Evolutionary conservation across 2,888 invertebrate genomes (phyloP).

Genomic region (Sarcophaga caerulescens): DNA sequence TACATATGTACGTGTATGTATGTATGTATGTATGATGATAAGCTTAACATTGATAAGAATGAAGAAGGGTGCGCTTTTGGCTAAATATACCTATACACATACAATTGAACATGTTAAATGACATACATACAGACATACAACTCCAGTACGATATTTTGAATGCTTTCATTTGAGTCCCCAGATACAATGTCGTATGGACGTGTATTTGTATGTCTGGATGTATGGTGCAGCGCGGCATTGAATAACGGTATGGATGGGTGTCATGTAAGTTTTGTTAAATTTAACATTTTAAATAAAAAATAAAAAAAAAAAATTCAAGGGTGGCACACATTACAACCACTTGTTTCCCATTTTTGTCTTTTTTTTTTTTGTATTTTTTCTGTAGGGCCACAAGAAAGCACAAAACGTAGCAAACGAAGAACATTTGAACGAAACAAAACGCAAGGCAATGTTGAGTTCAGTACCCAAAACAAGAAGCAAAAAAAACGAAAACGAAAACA

Average conservation of each 20-base stretch:
- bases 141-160: slow-evolving; percentile 17
- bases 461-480: not conserved
- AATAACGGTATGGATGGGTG: slow-evolving; percentile 21
- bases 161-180: slow-evolving; percentile 19
- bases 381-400: slow-evolving; percentile 19
- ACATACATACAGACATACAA: slow-evolving; percentile 4
- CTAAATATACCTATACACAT: not conserved
- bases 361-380: not conserved
- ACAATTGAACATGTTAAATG: not conserved
- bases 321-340: slow-evolving; percentile 51
- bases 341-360: not conserved
- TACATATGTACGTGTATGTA: not conserved
- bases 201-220: not conserved
- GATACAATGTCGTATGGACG: slow-evolving; percentile 7
- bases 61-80: slow-evolving; percentile 47
- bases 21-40: slow-evolving; percentile 36
- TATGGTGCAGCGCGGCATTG: not conserved
- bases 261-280: slow-evolving; percentile 42
- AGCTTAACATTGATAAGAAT: slow-evolving; percentile 44
- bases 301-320: slow-evolving; percentile 37
- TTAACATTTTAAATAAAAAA: slow-evolving; percentile 41
- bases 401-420: slow-evolving; percentile 8
- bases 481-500: not conserved
- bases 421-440: slow-evolving; percentile 2
- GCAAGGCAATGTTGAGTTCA: not conserved